Base-by-base conservation (phyloP, 2,797 vertebrate species). In the Otus scops region DNA sequence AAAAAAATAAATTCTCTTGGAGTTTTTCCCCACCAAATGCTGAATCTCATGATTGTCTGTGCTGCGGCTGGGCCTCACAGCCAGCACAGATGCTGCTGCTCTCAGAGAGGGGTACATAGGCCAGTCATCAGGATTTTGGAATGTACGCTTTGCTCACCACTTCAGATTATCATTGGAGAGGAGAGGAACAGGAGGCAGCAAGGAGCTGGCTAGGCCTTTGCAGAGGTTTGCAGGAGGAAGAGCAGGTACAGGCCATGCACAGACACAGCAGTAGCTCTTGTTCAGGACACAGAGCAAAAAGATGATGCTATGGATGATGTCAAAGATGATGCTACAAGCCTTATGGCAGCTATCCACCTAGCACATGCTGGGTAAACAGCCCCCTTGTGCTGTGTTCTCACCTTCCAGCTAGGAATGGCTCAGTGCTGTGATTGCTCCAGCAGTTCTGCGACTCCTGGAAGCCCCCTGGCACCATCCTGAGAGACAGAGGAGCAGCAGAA, bases 351-450 rank as follows among this genome's bases (percentile, higher is more conserved):
- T 23, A 34, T 1, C n/a, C 63, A 56, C 32, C 4, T 6, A 67
- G 59, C 32, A 36, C 22, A 26, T 0, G 0, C 2, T 38, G 20
- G n/a, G 26, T 12, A 5, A 71, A 11, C 4, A 41, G 45, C 43
- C 30, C 47, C 4, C 0, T 3, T 9, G 2, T 9, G 70, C 74
- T 32, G 47, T 41, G n/a, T 5, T 21, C 64, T 76, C 85, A 59
- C 73, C 51, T 47, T 41, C 43, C 73, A 77, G 60, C 22, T 7
- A 63, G 45, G 24, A 75, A 53, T 1, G 2, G 32, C 48, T 74
- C 60, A 43, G 30, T 16, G 45, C 53, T 39, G 24, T 0, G 48
- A 63, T 4, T 43, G 59, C 43, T 61, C 19, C 12, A 5, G 73
- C 79, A 88, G 64, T 70, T 38, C 59, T 18, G 6, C 1, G 2